Evolutionary conservation across 1,140 invertebrate genomes (phyloP), one percentile per base, ranked within the genome.

Genomic region (Aleiodes sp.): DNA sequence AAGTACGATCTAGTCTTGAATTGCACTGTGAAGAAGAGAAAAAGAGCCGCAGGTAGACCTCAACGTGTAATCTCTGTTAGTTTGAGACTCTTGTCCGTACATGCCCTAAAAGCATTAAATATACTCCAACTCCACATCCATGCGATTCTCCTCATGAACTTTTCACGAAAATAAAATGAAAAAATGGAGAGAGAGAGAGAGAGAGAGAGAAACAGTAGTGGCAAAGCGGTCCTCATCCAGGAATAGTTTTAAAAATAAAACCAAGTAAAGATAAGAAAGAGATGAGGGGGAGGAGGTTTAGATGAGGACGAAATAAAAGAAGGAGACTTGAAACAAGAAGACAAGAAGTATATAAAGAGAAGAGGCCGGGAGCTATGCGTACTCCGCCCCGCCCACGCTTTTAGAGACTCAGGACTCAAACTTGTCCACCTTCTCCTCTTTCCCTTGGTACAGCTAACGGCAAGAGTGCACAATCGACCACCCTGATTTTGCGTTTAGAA

Each of bases 351-450:
- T 33, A 62, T 31, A 21, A 75, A 62, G 63, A 66, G 72, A 80
- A 82, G 82, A 81, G 81, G 84, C 84, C 84, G 82, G 84, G 83
- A 85, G 84, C 84, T 82, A 85, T 85, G 82, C 84, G 82, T 85
- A 82, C 80, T 84, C 83, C 76, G 84, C 83, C 78, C 84, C 83
- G 83, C 84, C 84, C 82, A 84, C 84, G 83, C 84, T 85, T 82
- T 84, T 81, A 84, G 76, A 85, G 79, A 82, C 80, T 76, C 76
- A 80, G 73, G 78, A 84, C 79, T 84, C n/a, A 79, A 83, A 84
- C 80, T 84, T 86, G 84, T 85, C 84, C 83, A 84, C 82, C 83
- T 84, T 84, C 77, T n/a, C n/a, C n/a, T n/a, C n/a, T n/a, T 79
- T 80, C 78, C 75, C 73, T 63, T 67, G 68, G 73, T 82, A 82